phyloP scores from a whole-genome alignment of 1,140 invertebrate species.

The Cydia pomonella region DNA sequence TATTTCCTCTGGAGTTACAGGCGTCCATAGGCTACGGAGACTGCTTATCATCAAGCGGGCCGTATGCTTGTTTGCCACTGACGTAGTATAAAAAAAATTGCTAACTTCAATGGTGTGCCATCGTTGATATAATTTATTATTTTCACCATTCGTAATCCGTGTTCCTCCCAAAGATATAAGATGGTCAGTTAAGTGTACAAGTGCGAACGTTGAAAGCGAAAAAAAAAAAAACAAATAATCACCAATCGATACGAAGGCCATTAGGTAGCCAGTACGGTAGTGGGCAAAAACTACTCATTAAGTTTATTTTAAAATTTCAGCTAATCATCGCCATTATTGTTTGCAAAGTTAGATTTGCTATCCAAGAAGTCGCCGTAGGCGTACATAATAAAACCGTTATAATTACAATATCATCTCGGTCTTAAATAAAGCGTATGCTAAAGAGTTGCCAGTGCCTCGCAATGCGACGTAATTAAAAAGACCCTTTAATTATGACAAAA shows the following conservation, averaged over 20 bases:
- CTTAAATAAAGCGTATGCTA: neutral
- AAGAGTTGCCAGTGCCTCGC: too few species aligned
- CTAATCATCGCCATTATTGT: constrained; percentile 1
- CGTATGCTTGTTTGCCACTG: too few species aligned
- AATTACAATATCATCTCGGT: neutral
- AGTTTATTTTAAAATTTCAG: neutral
- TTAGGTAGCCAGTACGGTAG: constrained; percentile 38
- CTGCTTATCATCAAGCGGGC: too few species aligned
- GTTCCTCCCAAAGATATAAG: too few species aligned
- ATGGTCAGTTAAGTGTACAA: neutral
- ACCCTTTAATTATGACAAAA: too few species aligned
- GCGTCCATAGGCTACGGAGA: too few species aligned
- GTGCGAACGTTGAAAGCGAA: neutral
- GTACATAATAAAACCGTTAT: neutral
- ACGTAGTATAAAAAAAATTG: too few species aligned
- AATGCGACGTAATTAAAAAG: too few species aligned
- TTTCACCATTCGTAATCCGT: too few species aligned
- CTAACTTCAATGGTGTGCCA: too few species aligned
- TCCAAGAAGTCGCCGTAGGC: neutral
- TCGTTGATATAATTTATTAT: too few species aligned
- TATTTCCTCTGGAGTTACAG: too few species aligned
- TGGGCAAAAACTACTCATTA: constrained; percentile 48
- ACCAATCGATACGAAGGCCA: constrained; percentile 7
- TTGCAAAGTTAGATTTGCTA: neutral
- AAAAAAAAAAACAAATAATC: neutral